A percentile compares a stretch with the other conserved stretches of the same genome.
Evolutionary conservation across 2,113 vertebrate genomes (phyloP).

Genomic region (Anolis sagrei): DNA sequence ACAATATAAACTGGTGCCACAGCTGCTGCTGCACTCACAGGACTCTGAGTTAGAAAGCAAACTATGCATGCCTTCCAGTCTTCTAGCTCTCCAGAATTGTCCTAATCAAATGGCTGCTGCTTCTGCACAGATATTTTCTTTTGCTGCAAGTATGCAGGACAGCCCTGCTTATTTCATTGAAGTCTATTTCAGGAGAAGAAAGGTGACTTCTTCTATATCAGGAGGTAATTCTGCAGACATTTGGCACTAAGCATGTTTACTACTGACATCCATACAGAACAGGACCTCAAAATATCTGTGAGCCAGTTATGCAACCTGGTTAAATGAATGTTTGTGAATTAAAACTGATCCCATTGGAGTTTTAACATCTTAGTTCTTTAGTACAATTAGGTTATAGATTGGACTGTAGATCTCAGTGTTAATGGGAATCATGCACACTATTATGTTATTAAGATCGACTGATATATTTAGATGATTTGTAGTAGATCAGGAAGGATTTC

Average conservation of each 20-base stretch:
- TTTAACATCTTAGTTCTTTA: background rate
- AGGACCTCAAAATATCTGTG: background rate
- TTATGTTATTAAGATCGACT: background rate
- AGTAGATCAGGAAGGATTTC: background rate
- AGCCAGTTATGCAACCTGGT: background rate
- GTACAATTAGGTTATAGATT: background rate
- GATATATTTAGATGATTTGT: background rate
- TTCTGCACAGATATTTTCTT: background rate
- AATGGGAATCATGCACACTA: background rate
- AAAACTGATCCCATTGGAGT: background rate
- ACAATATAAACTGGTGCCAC: background rate
- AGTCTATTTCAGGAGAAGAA: background rate
- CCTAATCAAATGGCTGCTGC: background rate
- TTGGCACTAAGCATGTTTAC: background rate
- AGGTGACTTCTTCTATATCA: background rate
- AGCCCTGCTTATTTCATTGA: background rate
- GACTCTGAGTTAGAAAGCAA: background rate
- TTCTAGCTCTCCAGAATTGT: background rate
- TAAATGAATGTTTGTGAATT: background rate
- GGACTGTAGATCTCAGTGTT: background rate
- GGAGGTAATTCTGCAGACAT: background rate
- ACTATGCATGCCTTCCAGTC: too few relatives aligned
- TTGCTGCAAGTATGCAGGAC: background rate
- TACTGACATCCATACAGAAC: background rate
- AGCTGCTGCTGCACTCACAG: background rate